These are phyloP conservation scores for Globicephala melas DNA, from an alignment of 2,113 vertebrate species.

Conservation along the genomic window DNA sequence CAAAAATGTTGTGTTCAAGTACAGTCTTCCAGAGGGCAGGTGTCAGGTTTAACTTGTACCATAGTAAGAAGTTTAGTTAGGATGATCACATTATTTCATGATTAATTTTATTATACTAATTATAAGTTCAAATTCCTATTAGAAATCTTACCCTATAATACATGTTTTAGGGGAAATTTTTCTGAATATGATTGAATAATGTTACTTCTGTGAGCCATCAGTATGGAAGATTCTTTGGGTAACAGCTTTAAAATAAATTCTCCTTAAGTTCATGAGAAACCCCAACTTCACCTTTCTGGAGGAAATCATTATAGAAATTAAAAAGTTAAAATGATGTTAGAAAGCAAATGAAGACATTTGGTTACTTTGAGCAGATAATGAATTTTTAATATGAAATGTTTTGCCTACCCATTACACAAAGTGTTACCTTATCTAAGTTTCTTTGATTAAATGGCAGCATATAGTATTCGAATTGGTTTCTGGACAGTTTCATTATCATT, in stretches of 20 bases:
- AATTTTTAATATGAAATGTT: constrained; percentile 74
- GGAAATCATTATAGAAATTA: not conserved
- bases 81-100: not conserved
- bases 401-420: constrained; percentile 66
- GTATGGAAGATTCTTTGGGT: not conserved
- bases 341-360: constrained; percentile 68
- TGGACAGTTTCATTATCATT: constrained; percentile 73
- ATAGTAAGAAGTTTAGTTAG: not conserved
- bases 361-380: constrained; percentile 70
- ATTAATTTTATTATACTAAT: not conserved
- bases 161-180: not conserved
- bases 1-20: not conserved
- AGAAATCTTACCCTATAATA: not conserved
- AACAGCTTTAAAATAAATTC: constrained; percentile 14
- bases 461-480: constrained; percentile 63
- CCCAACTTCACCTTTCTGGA: constrained; percentile 46
- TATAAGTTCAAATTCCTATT: constrained; percentile 41
- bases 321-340: constrained; percentile 55
- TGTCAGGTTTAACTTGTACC: not conserved
- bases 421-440: constrained; percentile 63
- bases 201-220: not conserved
- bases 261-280: constrained; percentile 24
- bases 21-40: not conserved
- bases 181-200: constrained; percentile 36
- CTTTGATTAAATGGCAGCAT: constrained; percentile 72